Percentiles rank a stretch among this genome's conserved stretches.
phyloP scores from a whole-genome alignment of 2,797 vertebrate species.

The Acestrorhynchus altus region DNA sequence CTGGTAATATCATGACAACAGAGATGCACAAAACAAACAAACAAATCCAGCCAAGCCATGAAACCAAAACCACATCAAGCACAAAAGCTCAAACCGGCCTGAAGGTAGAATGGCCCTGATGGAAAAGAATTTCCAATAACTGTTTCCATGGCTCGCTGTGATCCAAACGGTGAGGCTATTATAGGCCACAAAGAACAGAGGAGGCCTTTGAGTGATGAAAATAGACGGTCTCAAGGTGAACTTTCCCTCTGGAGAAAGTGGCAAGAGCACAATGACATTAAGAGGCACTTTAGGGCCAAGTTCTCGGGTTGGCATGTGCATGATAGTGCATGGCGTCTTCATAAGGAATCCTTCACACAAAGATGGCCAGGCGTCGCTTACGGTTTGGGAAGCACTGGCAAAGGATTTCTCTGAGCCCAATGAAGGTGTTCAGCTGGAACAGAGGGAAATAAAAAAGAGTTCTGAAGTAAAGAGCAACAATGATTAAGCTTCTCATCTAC shows the following conservation, averaged over 20 bases:
- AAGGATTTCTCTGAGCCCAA: slow-evolving; percentile 16
- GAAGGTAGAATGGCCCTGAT: background rate
- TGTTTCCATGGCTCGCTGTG: slow-evolving; percentile 43
- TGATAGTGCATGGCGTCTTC: slow-evolving; percentile 54
- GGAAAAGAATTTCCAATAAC: slow-evolving; percentile 51
- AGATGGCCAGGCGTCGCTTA: slow-evolving; percentile 46
- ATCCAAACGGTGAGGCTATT: slow-evolving; percentile 45
- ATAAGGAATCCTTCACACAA: slow-evolving; percentile 51
- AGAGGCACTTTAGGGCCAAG: slow-evolving; percentile 24
- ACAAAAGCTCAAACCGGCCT: background rate
- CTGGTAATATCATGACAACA: slow-evolving; percentile 19
- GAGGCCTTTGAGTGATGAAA: slow-evolving; percentile 53
- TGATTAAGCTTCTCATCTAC: background rate
- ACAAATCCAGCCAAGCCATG: slow-evolving; percentile 17
- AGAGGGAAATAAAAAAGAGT: background rate
- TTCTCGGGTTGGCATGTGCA: slow-evolving; percentile 46
- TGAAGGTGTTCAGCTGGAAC: background rate
- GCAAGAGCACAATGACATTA: slow-evolving; percentile 36
- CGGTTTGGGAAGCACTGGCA: slow-evolving; percentile 3
- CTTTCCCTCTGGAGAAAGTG: slow-evolving; percentile 43
- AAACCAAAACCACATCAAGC: background rate
- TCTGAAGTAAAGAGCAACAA: background rate
- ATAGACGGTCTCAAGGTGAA: slow-evolving; percentile 56
- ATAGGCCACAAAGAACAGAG: slow-evolving; percentile 55
- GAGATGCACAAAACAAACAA: slow-evolving; percentile 36